These are phyloP conservation scores for Brachionus rotundiformis DNA, from an alignment of 1,140 invertebrate genomes.

Conservation along the genomic window DNA sequence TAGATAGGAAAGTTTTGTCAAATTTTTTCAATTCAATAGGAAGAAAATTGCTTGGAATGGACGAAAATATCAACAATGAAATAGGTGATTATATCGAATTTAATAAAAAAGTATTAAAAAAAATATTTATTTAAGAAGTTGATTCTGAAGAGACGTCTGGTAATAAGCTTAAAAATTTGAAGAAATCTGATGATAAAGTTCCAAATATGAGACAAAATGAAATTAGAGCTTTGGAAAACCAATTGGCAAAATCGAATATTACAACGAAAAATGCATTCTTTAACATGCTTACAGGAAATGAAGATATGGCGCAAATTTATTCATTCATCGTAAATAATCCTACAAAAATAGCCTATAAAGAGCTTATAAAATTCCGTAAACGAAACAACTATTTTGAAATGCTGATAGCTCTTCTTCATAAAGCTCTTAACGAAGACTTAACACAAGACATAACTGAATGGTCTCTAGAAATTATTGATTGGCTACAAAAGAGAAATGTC, in stretches of 20 bases:
- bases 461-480: constrained; percentile 60
- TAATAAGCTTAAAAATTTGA: constrained; percentile 53
- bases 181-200: constrained; percentile 52
- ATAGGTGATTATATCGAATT: neutral
- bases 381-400: constrained; percentile 61
- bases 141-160: constrained; percentile 55
- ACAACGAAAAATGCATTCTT: neutral
- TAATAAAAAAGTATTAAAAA: neutral
- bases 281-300: constrained; percentile 46
- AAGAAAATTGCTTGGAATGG: constrained; percentile 57
- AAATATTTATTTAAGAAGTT: constrained; percentile 52
- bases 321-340: constrained; percentile 20
- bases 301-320: constrained; percentile 24
- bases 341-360: constrained; percentile 44
- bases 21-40: constrained; percentile 60
- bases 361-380: constrained; percentile 58
- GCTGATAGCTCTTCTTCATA: constrained; percentile 61
- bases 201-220: constrained; percentile 58
- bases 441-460: constrained; percentile 58
- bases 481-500: constrained; percentile 58
- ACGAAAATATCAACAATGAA: constrained; percentile 53
- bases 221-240: constrained; percentile 61
- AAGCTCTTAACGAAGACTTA: constrained; percentile 61
- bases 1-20: constrained; percentile 60
- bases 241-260: constrained; percentile 60